Base-by-base conservation (phyloP, 2,888 invertebrate genomes). In the Stictocephala bisonia region DNA sequence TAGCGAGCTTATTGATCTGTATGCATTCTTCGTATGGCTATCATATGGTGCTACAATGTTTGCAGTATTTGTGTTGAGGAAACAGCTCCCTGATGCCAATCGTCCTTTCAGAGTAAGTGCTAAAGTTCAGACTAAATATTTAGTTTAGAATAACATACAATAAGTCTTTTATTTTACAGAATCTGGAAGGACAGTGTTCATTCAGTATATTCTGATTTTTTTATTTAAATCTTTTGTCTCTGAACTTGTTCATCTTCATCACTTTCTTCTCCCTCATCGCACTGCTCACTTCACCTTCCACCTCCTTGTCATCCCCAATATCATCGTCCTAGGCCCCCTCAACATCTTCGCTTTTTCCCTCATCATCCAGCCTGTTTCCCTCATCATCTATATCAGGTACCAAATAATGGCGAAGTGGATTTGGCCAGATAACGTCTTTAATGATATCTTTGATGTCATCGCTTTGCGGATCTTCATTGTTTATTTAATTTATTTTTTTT, bases 351-450 rank as follows among this genome's bases (percentile, higher is more conserved):
- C 84, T 85, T 74, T 83, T 84, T 4, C 86, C 88, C 48, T 90
- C 89, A 73, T 88, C 89, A 74, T 90, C 90, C 53, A 89, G 86
- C 18, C 90, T 91, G 81, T 91, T 91, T 81, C 91, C 91, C 73
- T 90, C 89, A 79, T 92, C 92, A 81, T 82, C 83, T 51, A 91
- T 90, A 82, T 93, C 93, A 77, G 93, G 91, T 76, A 88, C 87
- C 79, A 94, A 85, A 84, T 92, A 94, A 87, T 95, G 95, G 86
- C 95, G 87, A 48, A 89, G 86, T 51, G 95, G 94, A 85, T 95
- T 95, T 64, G 92, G 91, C 93, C 93, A 95, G 83, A 95, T 88
- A 83, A 95, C 95, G 83, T 95, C 95, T 85, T 94, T 95, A 79
- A 93, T 90, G 58, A 91, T 87, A 18, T 64, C 95, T 44, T 94